Conservation (phyloP, 2,888 invertebrate species). For the Oconnorella tubifera region DNA sequence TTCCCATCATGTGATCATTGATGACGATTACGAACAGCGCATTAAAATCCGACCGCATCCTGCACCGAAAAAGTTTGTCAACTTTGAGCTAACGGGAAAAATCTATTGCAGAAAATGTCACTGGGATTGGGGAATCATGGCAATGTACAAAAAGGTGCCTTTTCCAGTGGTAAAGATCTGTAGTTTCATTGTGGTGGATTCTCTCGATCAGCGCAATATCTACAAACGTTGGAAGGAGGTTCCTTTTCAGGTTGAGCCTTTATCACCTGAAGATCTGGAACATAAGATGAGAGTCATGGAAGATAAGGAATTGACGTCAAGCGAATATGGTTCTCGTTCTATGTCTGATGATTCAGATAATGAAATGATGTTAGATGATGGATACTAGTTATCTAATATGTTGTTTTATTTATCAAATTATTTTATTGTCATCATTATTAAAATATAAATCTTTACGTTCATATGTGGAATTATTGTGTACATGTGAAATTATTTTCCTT, state of each 20-base stretch:
- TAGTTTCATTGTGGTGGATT: slow-evolving; percentile 30
- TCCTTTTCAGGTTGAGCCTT: slow-evolving; percentile 30
- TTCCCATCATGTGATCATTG: slow-evolving; percentile 43
- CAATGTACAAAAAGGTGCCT: slow-evolving; percentile 27
- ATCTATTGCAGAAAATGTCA: slow-evolving; percentile 36
- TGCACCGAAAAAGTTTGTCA: slow-evolving; percentile 15
- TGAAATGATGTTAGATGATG: no score
- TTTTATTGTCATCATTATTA: no score
- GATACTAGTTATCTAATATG: no score
- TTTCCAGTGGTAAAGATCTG: slow-evolving; percentile 34
- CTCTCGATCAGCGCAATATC: slow-evolving; percentile 1
- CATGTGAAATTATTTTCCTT: no score
- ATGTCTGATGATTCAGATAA: no score
- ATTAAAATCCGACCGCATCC: slow-evolving; percentile 28
- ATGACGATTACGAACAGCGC: slow-evolving; percentile 32
- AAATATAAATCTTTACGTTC: no score
- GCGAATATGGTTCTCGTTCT: no score
- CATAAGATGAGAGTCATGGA: not conserved
- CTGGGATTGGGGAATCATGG: slow-evolving; percentile 34
- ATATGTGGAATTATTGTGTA: no score
- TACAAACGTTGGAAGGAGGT: slow-evolving; percentile 37
- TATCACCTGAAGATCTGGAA: slow-evolving; percentile 22
- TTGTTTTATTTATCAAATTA: no score
- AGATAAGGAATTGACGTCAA: not conserved
- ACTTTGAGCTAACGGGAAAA: slow-evolving; percentile 32